Conservation (phyloP, 1,140 invertebrate genomes). For the Drosophila murphyi region DNA sequence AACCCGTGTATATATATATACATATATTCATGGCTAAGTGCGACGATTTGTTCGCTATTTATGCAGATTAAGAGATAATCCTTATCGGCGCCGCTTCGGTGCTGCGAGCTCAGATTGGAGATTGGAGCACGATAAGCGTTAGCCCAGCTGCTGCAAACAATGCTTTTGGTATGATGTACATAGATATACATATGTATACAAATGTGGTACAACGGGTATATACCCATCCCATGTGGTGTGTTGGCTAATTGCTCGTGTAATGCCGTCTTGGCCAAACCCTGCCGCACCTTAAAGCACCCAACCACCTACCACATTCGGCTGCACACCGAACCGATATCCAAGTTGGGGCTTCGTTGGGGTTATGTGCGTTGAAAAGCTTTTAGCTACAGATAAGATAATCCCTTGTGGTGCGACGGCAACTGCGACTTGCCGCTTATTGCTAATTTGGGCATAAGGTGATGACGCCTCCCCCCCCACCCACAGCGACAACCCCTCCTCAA, state of each 20-base stretch:
- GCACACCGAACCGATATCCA: slow-evolving; percentile 27
- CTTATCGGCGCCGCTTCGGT: slow-evolving; percentile 61
- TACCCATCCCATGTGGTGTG: slow-evolving; percentile 1
- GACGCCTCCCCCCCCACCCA: slow-evolving; percentile 3
- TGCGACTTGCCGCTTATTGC: slow-evolving; percentile 38
- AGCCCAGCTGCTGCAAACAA: slow-evolving; percentile 18
- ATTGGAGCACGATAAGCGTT: slow-evolving; percentile 55
- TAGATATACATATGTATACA: neutral
- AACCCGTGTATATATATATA: neutral
- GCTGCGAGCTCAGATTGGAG: slow-evolving; percentile 35
- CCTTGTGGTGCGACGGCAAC: slow-evolving; percentile 39
- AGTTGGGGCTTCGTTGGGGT: slow-evolving; percentile 7
- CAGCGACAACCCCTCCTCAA: neutral
- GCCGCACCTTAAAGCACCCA: neutral
- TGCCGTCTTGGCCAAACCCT: slow-evolving; percentile 40
- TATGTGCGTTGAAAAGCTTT: slow-evolving; percentile 35
- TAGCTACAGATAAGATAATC: slow-evolving; percentile 75
- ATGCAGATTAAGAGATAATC: slow-evolving; percentile 84
- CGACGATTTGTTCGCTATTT: slow-evolving; percentile 61
- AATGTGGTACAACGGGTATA: neutral
- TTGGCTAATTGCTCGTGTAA: slow-evolving; percentile 63
- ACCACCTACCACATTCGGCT: neutral
- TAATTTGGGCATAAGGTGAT: slow-evolving; percentile 51
- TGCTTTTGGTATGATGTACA: slow-evolving; percentile 5
- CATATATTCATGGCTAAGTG: neutral